Evolutionary conservation across 2,797 vertebrate species (phyloP).

Genomic region (Dendrocincla tyrannina): DNA sequence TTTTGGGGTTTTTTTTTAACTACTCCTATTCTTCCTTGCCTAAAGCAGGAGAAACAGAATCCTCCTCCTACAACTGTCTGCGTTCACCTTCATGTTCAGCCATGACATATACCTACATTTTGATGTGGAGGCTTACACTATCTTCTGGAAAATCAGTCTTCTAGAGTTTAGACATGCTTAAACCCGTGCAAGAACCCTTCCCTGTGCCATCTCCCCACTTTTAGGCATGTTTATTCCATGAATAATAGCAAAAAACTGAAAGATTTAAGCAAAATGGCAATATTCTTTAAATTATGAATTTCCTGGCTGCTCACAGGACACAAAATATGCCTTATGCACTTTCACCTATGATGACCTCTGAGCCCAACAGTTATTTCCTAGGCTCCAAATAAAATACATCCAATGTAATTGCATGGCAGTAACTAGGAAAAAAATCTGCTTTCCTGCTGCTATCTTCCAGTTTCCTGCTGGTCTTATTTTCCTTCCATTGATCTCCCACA

Average conservation of each 20-base stretch:
- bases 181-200: neutral
- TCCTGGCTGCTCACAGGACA: neutral
- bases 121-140: neutral
- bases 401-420: neutral
- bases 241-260: neutral
- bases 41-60: neutral
- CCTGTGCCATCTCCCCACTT: neutral
- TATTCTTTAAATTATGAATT: neutral
- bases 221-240: neutral
- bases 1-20: neutral
- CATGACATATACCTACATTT: neutral
- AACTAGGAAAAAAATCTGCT: neutral
- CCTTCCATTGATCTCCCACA: neutral
- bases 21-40: neutral
- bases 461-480: neutral
- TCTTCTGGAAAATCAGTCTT: neutral
- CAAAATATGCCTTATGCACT: neutral
- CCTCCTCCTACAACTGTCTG: neutral
- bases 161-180: neutral
- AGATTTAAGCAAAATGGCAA: neutral
- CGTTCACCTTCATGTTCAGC: neutral
- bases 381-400: neutral
- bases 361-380: neutral
- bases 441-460: neutral
- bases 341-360: neutral